Evolutionary conservation across 2,888 invertebrate species (phyloP).

Genomic region (Ophioninae sp.): DNA sequence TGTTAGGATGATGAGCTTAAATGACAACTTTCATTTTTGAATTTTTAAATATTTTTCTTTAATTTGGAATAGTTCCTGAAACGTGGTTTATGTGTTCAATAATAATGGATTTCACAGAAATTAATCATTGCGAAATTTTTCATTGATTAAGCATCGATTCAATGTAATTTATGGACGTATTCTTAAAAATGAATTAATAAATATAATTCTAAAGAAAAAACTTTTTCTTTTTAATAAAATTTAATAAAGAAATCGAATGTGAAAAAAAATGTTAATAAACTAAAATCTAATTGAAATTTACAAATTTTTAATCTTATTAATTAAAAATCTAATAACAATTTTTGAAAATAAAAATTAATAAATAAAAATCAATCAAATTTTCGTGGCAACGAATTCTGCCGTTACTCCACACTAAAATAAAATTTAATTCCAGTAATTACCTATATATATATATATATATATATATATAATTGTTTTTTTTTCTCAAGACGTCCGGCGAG

Average conservation of each 20-base stretch:
- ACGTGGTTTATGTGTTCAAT: neutral
- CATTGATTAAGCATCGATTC: neutral
- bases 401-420: neutral
- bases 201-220: too few species aligned
- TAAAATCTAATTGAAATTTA: too few species aligned
- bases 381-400: too few species aligned
- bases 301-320: too few species aligned
- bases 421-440: neutral
- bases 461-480: slow-evolving; percentile 9
- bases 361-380: neutral
- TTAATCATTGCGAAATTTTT: neutral
- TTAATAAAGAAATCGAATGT: too few species aligned
- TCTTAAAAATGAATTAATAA: neutral
- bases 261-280: too few species aligned
- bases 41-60: neutral
- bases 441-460: slow-evolving; percentile 4
- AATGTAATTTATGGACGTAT: neutral
- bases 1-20: neutral
- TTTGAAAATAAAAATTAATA: too few species aligned
- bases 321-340: too few species aligned
- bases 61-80: neutral
- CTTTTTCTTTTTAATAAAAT: too few species aligned
- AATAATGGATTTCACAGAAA: neutral
- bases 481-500: slow-evolving; percentile 12
- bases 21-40: neutral